These are phyloP conservation scores for Desoria tigrina DNA, from an alignment of 2,888 invertebrate genomes.

Conservation along the genomic window DNA sequence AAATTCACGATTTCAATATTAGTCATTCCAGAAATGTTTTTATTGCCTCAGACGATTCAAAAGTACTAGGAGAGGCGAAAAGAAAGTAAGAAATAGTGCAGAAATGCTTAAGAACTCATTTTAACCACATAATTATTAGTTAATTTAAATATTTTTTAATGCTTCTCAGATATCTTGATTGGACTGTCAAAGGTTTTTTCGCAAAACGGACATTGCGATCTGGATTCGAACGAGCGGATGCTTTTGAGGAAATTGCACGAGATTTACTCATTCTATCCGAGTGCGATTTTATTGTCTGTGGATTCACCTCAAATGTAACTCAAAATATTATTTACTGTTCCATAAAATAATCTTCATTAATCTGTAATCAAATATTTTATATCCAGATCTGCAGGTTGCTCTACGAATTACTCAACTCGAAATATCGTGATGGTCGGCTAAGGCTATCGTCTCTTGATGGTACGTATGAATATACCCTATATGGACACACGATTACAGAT, in stretches of 20 bases:
- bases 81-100: constrained; percentile 1
- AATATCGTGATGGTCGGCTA: not conserved
- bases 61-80: not conserved
- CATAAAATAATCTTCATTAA: too few species aligned
- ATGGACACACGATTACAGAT: too few species aligned
- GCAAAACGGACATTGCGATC: not conserved
- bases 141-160: too few species aligned
- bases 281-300: constrained; percentile 31
- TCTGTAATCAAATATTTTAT: not conserved
- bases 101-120: too few species aligned
- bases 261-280: constrained; percentile 29
- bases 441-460: constrained; percentile 22
- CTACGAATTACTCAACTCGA: constrained; percentile 11
- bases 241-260: constrained; percentile 8
- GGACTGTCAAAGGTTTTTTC: constrained; percentile 19
- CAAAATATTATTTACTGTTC: too few species aligned
- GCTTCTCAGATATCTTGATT: constrained; percentile 8
- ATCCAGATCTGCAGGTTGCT: constrained; percentile 26
- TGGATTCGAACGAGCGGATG: not conserved
- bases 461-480: too few species aligned
- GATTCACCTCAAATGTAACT: constrained; percentile 30
- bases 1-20: too few species aligned
- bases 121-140: too few species aligned
- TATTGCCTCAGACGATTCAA: not conserved
- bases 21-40: not conserved